phyloP scores from a whole-genome alignment of 2,797 vertebrate genomes.

The Sparidentex hasta region DNA sequence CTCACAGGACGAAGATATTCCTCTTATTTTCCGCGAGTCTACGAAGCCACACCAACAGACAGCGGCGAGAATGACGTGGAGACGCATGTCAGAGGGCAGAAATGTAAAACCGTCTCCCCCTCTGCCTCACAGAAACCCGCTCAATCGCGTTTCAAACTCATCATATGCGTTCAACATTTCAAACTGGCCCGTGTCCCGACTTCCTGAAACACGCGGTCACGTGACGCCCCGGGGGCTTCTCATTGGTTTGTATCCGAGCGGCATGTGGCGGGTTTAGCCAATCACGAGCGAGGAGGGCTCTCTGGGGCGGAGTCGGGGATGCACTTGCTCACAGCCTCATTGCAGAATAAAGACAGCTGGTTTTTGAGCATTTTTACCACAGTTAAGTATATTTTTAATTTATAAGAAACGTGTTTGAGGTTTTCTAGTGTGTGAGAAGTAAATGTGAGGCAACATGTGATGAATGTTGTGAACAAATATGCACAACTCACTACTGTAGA shows the following conservation, averaged over 20 bases:
- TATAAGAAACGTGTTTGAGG: neutral
- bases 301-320: neutral
- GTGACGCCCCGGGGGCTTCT: constrained; percentile 31
- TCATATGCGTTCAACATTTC: constrained; percentile 22
- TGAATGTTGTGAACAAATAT: neutral
- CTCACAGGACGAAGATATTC: constrained; percentile 86
- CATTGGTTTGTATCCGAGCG: constrained; percentile 35
- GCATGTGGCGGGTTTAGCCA: constrained; percentile 16
- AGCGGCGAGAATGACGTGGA: constrained; percentile 59
- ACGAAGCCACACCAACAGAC: constrained; percentile 64
- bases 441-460: neutral
- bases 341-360: neutral
- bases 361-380: too few species aligned
- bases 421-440: neutral
- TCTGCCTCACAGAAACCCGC: constrained; percentile 29
- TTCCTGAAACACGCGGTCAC: constrained; percentile 79
- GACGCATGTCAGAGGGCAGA: constrained; percentile 64
- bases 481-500: neutral
- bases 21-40: constrained; percentile 81
- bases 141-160: constrained; percentile 54
- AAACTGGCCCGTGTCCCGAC: constrained; percentile 5
- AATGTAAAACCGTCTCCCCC: neutral
- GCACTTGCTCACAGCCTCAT: too few species aligned
- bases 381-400: neutral
- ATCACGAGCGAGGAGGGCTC: constrained; percentile 26